Evolutionary conservation across 2,113 vertebrate genomes (phyloP).

Genomic region (Tretioscincus oriximinensis): DNA sequence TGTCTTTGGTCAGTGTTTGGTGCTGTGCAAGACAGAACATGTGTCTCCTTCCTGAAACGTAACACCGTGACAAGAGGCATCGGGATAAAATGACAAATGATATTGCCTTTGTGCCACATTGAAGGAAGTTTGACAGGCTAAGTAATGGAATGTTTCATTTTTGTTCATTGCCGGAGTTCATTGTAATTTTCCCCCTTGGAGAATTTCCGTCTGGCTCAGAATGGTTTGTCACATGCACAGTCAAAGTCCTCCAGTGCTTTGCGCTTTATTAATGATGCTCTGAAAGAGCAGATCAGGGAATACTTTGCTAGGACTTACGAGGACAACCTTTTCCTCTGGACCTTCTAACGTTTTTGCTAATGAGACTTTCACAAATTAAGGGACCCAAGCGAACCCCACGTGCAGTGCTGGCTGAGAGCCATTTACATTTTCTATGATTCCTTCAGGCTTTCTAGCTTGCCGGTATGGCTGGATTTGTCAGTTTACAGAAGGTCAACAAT

Average conservation of each 20-base stretch:
- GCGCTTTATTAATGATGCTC: constrained; percentile 11
- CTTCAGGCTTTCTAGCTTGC: background rate
- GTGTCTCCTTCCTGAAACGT: background rate
- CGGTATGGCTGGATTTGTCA: background rate
- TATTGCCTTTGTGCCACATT: background rate
- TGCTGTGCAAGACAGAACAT: background rate
- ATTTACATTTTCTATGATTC: background rate
- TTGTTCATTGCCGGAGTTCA: background rate
- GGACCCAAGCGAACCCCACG: background rate
- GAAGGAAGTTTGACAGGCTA: background rate
- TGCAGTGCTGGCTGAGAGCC: background rate
- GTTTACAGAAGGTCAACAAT: background rate
- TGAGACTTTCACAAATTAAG: constrained; percentile 11
- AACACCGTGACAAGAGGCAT: background rate
- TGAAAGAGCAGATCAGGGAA: background rate
- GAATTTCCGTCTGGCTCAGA: background rate
- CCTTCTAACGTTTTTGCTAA: background rate
- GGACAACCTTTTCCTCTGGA: background rate
- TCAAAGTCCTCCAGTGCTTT: background rate
- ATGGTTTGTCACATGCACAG: background rate
- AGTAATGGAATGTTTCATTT: background rate
- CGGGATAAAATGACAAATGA: background rate
- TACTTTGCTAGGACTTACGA: background rate
- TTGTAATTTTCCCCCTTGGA: background rate
- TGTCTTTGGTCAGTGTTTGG: background rate